Base-by-base conservation (phyloP, 2,797 vertebrate species). In the Arrhamphus sclerolepis region DNA sequence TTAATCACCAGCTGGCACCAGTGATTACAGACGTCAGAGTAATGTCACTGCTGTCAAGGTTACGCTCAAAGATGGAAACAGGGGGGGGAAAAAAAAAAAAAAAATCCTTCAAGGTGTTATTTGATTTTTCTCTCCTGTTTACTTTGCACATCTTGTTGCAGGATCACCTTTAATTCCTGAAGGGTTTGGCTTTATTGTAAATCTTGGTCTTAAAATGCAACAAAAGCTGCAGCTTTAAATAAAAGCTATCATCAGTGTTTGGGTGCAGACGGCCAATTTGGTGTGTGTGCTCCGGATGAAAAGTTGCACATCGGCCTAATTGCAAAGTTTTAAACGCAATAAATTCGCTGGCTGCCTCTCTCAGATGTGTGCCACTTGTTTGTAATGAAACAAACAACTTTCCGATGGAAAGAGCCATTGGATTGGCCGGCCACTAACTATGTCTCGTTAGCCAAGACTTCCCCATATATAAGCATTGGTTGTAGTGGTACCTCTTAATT, bases 1-100 rank as follows among this genome's bases (percentile, higher is more conserved):
- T 24, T 70, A 47, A 76, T 51, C 11, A 19, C 40, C 46, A 29
- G 40, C 51, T 20, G 49, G 46, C 58, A 24, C 21, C 24, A n/a
- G 13, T 50, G 31, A 40, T 24, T 40, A 8, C 39, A 51, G 40
- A 47, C 39, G 19, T 18, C 16, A 55, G 20, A 62, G 46, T 4
- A 9, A 19, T 13, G 24, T 9, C 18, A n/a, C 28, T 44, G 16
- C 10, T 14, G 17, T 22, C 16, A 21, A 49, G 16, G 11, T 19
- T 47, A 18, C 20, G 24, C 29, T 22, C 17, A 7, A 17, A 28
- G 17, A 10, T 46, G 34, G 26, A 42, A 53, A 28, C 22, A 46
- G 13, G 13, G 1, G 13, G 10, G 10, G 1, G 4, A 7, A 5
- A 31, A 31, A 31, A 31, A 9, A 3, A 28, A 28, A 31, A 31